Evolutionary conservation across 2,797 vertebrate genomes (phyloP).

Genomic region (Gobionotothen gibberifrons): DNA sequence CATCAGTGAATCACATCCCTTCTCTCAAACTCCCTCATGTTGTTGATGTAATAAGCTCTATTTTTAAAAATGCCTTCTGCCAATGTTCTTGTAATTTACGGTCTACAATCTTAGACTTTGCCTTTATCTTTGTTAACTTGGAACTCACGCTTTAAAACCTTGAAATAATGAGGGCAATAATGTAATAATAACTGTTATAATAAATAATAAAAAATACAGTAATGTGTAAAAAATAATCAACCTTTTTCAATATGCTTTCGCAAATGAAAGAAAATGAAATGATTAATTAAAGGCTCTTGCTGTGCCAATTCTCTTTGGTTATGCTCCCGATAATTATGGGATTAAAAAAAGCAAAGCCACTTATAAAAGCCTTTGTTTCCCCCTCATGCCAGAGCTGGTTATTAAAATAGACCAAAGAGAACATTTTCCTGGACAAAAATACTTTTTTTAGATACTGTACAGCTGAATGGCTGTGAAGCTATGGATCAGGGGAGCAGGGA

Average conservation of each 20-base stretch:
- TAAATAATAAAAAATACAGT: background rate
- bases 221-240: background rate
- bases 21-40: background rate
- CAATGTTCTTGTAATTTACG: too few species aligned
- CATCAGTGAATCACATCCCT: constrained; percentile 33
- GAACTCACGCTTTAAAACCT: too few species aligned
- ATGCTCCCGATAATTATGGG: background rate
- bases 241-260: background rate
- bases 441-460: background rate
- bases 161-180: too few species aligned
- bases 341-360: background rate
- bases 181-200: too few species aligned
- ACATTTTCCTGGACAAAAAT: background rate
- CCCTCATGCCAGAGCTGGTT: constrained; percentile 12
- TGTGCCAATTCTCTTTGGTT: background rate
- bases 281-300: background rate
- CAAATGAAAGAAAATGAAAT: background rate
- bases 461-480: background rate
- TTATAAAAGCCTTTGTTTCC: constrained; percentile 2
- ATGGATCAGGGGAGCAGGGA: background rate
- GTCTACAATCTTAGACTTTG: too few species aligned
- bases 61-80: background rate
- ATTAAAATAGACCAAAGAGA: background rate
- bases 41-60: background rate
- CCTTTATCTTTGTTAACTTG: too few species aligned